These are phyloP conservation scores for Penaeus japonicus DNA, from an alignment of 1,140 invertebrate species.

Conservation along the genomic window DNA sequence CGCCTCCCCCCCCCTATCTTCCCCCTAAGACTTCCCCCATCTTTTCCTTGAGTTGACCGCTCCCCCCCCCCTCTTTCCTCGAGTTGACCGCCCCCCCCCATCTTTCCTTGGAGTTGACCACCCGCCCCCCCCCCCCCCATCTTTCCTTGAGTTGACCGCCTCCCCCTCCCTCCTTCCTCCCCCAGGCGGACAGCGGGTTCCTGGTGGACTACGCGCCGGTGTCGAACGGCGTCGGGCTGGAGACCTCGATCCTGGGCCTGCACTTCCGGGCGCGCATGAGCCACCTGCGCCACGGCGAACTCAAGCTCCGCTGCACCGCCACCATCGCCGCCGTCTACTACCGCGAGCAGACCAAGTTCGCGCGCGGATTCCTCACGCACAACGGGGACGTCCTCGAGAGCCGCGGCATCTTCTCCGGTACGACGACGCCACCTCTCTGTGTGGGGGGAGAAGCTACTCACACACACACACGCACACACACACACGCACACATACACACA, in stretches of 20 bases:
- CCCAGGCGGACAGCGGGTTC: slow-evolving; percentile 25
- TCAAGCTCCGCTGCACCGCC: slow-evolving; percentile 87
- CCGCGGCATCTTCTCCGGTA: slow-evolving; percentile 26
- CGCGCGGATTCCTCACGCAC: not conserved
- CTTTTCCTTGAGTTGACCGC: no score
- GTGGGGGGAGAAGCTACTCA: not conserved
- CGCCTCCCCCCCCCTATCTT: not conserved
- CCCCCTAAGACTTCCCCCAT: no score
- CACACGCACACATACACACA: not conserved
- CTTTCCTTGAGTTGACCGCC: not conserved
- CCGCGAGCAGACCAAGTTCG: slow-evolving; percentile 19
- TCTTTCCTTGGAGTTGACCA: not conserved
- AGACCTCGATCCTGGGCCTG: slow-evolving; percentile 75
- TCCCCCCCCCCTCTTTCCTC: no score
- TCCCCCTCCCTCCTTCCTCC: not conserved
- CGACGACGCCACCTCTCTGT: not conserved
- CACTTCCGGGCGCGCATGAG: slow-evolving; percentile 76
- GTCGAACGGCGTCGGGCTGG: slow-evolving; percentile 71
- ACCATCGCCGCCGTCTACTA: slow-evolving; percentile 82
- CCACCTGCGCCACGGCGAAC: slow-evolving; percentile 80
- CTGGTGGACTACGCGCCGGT: slow-evolving; percentile 43
- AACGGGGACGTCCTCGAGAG: slow-evolving; percentile 4
- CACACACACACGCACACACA: not conserved
- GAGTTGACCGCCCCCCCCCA: not conserved
- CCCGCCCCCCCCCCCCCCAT: not conserved